Conservation (phyloP, 2,888 invertebrate species). For the Seira sanloemensis region DNA sequence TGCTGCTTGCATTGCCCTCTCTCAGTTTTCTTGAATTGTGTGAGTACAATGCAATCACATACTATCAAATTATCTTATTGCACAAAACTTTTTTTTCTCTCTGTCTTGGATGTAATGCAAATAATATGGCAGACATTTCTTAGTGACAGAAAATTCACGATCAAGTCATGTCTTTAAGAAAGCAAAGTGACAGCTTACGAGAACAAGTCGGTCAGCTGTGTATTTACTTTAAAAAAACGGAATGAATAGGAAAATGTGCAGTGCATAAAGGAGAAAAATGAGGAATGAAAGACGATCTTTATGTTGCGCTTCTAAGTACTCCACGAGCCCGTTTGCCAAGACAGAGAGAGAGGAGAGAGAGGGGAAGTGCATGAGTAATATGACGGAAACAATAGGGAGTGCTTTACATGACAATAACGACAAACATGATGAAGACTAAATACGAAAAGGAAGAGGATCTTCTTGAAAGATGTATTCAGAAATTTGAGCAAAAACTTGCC, state of each 20-base stretch:
- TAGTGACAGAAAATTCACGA: constrained; percentile 6
- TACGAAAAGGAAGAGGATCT: not conserved
- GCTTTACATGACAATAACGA: not conserved
- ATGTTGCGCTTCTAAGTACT: not conserved
- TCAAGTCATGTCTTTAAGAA: constrained; percentile 39
- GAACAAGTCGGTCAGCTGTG: constrained; percentile 44
- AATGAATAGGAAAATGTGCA: not conserved
- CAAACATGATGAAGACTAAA: constrained; percentile 2
- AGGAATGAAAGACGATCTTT: constrained; percentile 4
- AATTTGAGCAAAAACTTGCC: no score
- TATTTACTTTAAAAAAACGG: no score
- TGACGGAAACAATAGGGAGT: constrained; percentile 50
- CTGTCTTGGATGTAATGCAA: not conserved
- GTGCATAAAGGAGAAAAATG: not conserved
- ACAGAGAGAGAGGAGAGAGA: not conserved
- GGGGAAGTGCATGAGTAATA: constrained; percentile 54
- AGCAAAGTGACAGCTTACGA: constrained; percentile 21
- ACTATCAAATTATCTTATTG: no score
- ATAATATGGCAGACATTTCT: constrained; percentile 2
- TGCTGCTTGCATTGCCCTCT: no score
- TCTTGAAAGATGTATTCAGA: no score
- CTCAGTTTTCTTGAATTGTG: no score
- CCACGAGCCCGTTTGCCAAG: not conserved
- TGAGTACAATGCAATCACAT: no score
- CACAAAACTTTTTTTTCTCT: no score